Evolutionary conservation across 2,113 vertebrate species (phyloP), one percentile per base, ranked within the genome.

Genomic region (Noctilio leporinus): DNA sequence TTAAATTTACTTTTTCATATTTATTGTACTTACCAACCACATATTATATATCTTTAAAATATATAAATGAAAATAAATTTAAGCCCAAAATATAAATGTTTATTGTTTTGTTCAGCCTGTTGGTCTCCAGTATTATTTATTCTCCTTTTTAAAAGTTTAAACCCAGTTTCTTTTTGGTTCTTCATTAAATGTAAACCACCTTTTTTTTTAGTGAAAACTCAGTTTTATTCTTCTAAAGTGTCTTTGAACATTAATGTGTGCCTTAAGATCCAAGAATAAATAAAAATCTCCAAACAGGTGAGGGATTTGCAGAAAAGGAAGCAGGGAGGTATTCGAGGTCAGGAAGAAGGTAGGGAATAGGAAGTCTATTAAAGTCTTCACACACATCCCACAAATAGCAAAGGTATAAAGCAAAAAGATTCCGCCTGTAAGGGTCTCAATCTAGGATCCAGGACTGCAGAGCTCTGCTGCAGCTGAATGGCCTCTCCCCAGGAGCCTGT

Each of bases 1-100:
- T 92, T 94, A 53, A 87, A 80, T 76, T 81, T 83, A 24, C 59
- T 91, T 47, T 76, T 91, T 62, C 17, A 57, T 70, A n/a, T 10
- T 81, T 95, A 62, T 16, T 73, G 49, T 57, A 24, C 12, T 77
- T 95, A 64, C 15, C 76, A 75, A 76, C 12, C 35, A 43, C 17
- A 57, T 65, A 57, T 19, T 82, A 64, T 51, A 17, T 55, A 76
- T 72, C 45, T 94, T 86, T 76, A 55, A 75, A 77, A 45, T 86
- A 0, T 70, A 1, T 85, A 55, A 88, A 12, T 95, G 30, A 83
- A 55, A 93, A 84, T 43, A 90, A 70, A 94, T 69, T 64, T 84
- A 70, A 92, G 75, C 9, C 14, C 67, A 70, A 40, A 81, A 38
- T 69, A 49, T 43, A 65, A 81, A 35, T 49, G 47, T 70, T 84